These are phyloP conservation scores for Xenopus laevis DNA, from an alignment of 2,113 vertebrate species.

Conservation along the genomic window DNA sequence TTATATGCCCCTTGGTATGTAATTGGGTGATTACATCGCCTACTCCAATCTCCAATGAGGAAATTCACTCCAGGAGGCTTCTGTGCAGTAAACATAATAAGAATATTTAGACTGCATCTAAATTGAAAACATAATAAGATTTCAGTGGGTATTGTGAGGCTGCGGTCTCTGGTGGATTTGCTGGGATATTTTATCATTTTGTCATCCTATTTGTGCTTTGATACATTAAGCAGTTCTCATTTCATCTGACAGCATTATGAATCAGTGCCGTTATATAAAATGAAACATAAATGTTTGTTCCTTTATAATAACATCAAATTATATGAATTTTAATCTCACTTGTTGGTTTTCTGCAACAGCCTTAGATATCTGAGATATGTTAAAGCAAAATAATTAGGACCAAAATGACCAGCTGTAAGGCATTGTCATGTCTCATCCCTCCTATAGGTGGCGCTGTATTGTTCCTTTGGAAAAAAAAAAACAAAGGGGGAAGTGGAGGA, in stretches of 20 bases:
- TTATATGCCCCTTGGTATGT: slow-evolving; percentile 15
- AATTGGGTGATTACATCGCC: slow-evolving; percentile 27
- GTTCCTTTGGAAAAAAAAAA: neutral
- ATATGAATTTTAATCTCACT: no score
- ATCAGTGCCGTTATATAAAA: no score
- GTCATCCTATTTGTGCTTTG: neutral
- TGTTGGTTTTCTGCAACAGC: no score
- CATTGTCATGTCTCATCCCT: neutral
- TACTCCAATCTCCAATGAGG: slow-evolving; percentile 17
- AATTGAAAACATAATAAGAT: slow-evolving; percentile 4
- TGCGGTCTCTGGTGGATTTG: neutral
- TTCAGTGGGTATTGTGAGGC: neutral
- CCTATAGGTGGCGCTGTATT: slow-evolving; percentile 10
- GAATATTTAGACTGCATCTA: slow-evolving; percentile 3
- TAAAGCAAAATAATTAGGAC: no score
- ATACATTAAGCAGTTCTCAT: no score
- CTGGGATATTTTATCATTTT: neutral
- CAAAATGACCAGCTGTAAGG: no score
- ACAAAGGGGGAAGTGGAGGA: neutral
- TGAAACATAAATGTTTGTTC: no score
- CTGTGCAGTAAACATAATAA: slow-evolving; percentile 5
- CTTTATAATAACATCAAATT: no score
- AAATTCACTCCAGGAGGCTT: slow-evolving; percentile 5
- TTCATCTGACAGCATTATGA: no score
- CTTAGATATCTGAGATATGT: no score